Evolutionary conservation across 1,140 invertebrate genomes (phyloP).

Genomic region (Trichoplusia ni): DNA sequence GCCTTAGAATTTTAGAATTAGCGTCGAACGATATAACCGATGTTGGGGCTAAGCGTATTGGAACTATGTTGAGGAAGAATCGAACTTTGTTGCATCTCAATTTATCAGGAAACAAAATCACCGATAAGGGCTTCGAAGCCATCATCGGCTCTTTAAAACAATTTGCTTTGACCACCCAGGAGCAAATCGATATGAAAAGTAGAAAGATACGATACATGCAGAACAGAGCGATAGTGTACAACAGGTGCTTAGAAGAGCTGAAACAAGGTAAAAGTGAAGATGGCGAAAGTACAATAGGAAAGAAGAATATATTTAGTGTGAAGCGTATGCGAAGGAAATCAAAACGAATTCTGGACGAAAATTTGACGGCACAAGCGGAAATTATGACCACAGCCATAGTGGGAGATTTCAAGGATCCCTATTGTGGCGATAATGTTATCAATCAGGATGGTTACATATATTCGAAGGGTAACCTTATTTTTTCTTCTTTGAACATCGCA

Average conservation of each 20-base stretch:
- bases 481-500: constrained; percentile 51
- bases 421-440: constrained; percentile 29
- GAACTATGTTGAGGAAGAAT: constrained; percentile 44
- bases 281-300: neutral
- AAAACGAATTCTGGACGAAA: neutral
- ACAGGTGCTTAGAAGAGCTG: constrained; percentile 36
- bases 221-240: constrained; percentile 32
- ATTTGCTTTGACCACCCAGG: constrained; percentile 40
- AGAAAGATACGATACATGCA: constrained; percentile 31
- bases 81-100: constrained; percentile 46
- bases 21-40: constrained; percentile 48
- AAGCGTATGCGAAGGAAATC: neutral
- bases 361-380: constrained; percentile 32
- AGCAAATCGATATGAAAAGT: constrained; percentile 21
- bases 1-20: constrained; percentile 46
- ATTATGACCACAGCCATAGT: constrained; percentile 37
- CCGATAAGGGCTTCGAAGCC: constrained; percentile 41
- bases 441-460: constrained; percentile 26
- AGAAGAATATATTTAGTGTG: neutral
- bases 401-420: constrained; percentile 46
- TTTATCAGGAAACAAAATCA: constrained; percentile 52
- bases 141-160: constrained; percentile 40
- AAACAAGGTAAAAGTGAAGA: constrained; percentile 21
- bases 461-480: constrained; percentile 44
- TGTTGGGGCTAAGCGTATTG: constrained; percentile 41